Evolutionary conservation across 2,888 invertebrate species (phyloP).

Genomic region (Palloptera scutellata): DNA sequence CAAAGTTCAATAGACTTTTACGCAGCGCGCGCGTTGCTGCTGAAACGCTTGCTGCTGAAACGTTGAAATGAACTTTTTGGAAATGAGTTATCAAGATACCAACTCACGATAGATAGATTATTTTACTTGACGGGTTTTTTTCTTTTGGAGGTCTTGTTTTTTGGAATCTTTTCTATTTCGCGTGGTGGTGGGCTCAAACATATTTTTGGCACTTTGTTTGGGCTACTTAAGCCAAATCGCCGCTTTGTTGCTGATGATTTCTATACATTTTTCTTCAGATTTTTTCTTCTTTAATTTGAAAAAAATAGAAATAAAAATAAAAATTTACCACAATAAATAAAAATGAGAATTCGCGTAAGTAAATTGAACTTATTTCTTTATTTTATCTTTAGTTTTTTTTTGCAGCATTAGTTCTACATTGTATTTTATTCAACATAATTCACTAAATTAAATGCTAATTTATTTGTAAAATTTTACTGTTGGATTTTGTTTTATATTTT

Average conservation of each 20-base stretch:
- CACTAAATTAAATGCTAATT: not conserved
- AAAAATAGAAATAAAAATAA: too few species aligned
- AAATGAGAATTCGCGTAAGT: not conserved
- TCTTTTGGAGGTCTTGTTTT: too few species aligned
- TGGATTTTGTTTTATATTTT: slow-evolving; percentile 12
- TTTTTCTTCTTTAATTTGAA: too few species aligned
- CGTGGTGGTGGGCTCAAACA: too few species aligned
- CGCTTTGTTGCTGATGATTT: not conserved
- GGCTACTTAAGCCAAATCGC: not conserved
- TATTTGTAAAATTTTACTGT: slow-evolving; percentile 1
- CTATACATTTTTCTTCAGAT: too few species aligned
- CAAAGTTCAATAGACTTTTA: slow-evolving; percentile 54
- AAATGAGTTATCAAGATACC: slow-evolving; percentile 2
- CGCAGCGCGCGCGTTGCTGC: slow-evolving; percentile 18
- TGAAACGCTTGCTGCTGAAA: not conserved
- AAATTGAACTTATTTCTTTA: slow-evolving; percentile 9
- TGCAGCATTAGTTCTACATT: not conserved
- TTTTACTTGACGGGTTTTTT: too few species aligned
- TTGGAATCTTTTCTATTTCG: too few species aligned
- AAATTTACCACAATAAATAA: too few species aligned
- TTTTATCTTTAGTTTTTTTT: slow-evolving; percentile 11
- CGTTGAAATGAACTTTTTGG: not conserved
- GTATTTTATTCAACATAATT: too few species aligned
- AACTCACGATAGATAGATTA: too few species aligned
- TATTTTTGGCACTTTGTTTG: too few species aligned